phyloP scores from a whole-genome alignment of 1,140 invertebrate species.

The Drosophila sturtevanti region DNA sequence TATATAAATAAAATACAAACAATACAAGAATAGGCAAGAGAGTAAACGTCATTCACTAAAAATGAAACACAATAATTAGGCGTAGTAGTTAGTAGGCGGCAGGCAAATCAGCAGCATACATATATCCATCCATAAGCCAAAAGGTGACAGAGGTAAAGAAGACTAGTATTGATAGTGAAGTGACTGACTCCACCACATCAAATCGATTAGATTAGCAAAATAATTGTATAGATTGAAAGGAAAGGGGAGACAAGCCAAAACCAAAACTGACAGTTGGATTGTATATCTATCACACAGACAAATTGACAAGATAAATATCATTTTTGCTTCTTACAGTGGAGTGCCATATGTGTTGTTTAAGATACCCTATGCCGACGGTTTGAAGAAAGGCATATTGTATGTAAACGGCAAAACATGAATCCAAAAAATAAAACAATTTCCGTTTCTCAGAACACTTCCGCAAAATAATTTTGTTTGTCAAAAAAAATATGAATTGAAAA shows the following conservation, averaged over 20 bases:
- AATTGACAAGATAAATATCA: constrained; percentile 62
- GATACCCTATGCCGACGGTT: background rate
- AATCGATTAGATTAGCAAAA: constrained; percentile 71
- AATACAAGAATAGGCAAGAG: constrained; percentile 40
- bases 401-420: background rate
- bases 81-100: constrained; percentile 1
- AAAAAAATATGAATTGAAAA: no score
- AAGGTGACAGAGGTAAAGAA: background rate
- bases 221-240: constrained; percentile 19
- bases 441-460: no score
- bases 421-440: no score
- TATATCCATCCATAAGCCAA: constrained; percentile 31
- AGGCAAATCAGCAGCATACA: background rate
- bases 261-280: constrained; percentile 54
- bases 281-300: constrained; percentile 33
- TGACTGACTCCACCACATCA: constrained; percentile 22
- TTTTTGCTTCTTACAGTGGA: constrained; percentile 31
- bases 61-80: constrained; percentile 25
- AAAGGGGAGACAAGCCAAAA: constrained; percentile 17
- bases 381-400: background rate
- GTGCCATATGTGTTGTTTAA: constrained; percentile 31
- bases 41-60: constrained; percentile 44
- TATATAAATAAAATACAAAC: constrained; percentile 39
- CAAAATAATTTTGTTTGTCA: no score
- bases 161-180: constrained; percentile 46